A percentile compares a stretch with the other conserved stretches of the same genome.
Evolutionary conservation across 2,888 invertebrate species (phyloP).

Genomic region (Lacanobia oleracea): DNA sequence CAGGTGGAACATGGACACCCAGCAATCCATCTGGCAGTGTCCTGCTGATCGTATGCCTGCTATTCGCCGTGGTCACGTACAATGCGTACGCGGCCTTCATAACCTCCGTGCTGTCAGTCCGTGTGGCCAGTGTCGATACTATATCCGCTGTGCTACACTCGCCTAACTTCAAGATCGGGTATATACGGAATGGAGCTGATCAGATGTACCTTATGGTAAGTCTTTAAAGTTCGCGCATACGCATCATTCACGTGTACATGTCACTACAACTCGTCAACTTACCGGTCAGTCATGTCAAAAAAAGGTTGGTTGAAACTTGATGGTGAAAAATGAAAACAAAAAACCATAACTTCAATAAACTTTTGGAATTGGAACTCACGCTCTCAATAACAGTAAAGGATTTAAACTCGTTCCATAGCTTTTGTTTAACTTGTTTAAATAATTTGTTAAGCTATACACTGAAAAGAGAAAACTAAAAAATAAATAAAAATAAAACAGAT

Average conservation of each 20-base stretch:
- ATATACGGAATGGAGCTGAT: constrained; percentile 90
- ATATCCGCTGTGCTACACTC: constrained; percentile 90
- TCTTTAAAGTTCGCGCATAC: background rate
- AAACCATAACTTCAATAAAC: no score
- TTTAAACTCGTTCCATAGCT: no score
- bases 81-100: constrained; percentile 93
- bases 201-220: constrained; percentile 92
- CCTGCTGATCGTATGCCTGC: constrained; percentile 89
- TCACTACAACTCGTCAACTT: background rate
- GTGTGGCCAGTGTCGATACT: constrained; percentile 90
- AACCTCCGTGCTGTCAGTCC: constrained; percentile 92
- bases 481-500: no score
- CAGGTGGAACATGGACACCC: constrained; percentile 91
- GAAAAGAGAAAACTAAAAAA: no score
- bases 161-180: constrained; percentile 91
- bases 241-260: background rate
- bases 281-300: background rate
- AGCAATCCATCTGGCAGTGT: constrained; percentile 90
- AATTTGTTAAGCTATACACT: no score
- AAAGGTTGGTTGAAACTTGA: background rate
- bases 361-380: no score
- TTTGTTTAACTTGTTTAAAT: no score
- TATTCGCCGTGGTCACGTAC: constrained; percentile 92
- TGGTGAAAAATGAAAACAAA: no score
- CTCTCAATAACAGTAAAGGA: no score